Conservation (phyloP, 2,888 invertebrate genomes). For the Amphimallon solstitiale region DNA sequence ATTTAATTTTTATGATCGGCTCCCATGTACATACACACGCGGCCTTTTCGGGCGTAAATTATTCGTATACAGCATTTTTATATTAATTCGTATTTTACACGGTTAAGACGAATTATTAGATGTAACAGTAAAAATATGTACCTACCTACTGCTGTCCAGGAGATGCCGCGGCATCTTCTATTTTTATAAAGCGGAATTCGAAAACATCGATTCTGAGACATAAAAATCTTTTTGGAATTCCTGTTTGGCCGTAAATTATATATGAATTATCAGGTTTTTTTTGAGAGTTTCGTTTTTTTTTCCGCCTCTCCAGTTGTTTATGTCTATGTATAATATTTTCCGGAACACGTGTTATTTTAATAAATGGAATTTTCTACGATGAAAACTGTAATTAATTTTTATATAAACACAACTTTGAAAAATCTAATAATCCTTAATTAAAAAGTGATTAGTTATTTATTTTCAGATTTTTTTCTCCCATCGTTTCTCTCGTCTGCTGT, state of each 20-base stretch:
- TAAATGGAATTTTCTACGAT: conserved; percentile 27
- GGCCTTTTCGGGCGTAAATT: conserved; percentile 10
- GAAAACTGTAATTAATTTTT: no score
- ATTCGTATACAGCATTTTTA: conserved; percentile 15
- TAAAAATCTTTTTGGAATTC: conserved; percentile 18
- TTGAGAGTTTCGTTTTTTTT: no score
- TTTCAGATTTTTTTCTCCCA: no score
- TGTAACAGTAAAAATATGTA: conserved; percentile 7
- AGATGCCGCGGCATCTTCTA: background rate
- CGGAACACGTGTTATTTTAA: conserved; percentile 18
- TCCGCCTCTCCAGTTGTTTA: no score
- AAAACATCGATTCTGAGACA: background rate
- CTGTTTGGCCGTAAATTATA: conserved; percentile 13
- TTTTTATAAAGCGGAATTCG: conserved; percentile 15
- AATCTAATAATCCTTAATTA: no score
- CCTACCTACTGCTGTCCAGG: background rate
- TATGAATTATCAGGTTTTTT: conserved; percentile 25
- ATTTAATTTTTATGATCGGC: conserved; percentile 15
- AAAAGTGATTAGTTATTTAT: no score
- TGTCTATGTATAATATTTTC: background rate
- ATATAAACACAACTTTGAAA: no score
- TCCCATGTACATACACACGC: background rate
- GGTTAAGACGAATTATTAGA: conserved; percentile 8
- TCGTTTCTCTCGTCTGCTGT: no score
- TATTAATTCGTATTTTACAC: conserved; percentile 27